These are phyloP conservation scores for Temnothorax rugatulus DNA, from an alignment of 2,888 invertebrate genomes.

Conservation along the genomic window DNA sequence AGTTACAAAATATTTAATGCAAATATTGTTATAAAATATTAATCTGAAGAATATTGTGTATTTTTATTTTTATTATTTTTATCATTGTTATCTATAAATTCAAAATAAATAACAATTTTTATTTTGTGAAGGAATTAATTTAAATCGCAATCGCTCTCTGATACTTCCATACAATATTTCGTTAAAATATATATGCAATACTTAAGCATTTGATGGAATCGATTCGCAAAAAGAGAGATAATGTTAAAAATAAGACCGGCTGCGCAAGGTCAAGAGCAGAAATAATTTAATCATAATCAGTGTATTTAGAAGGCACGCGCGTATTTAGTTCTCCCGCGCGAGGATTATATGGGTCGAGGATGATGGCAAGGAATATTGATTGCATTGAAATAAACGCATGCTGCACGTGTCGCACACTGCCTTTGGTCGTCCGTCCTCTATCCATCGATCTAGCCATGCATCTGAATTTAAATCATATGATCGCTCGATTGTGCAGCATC, in stretches of 20 bases:
- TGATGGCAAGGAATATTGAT: slow-evolving; percentile 35
- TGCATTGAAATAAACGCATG: slow-evolving; percentile 38
- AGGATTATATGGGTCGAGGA: slow-evolving; percentile 36
- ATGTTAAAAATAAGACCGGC: slow-evolving; percentile 36
- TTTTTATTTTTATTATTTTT: background rate
- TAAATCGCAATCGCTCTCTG: background rate
- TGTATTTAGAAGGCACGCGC: slow-evolving; percentile 23
- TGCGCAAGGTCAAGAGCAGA: slow-evolving; percentile 8
- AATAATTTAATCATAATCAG: slow-evolving; percentile 46
- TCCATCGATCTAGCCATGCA: slow-evolving; percentile 16
- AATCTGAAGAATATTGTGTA: background rate
- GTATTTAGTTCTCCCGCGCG: slow-evolving; percentile 2
- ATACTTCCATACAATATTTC: background rate
- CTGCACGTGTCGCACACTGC: slow-evolving; percentile 20
- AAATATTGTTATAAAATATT: slow-evolving; percentile 18
- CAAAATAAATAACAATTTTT: background rate
- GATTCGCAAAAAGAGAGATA: background rate
- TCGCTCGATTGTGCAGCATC: slow-evolving; percentile 31
- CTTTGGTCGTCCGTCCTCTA: slow-evolving; percentile 12
- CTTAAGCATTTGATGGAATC: background rate
- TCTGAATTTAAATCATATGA: slow-evolving; percentile 35
- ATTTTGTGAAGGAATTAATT: background rate
- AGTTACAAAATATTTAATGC: background rate
- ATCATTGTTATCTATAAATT: background rate
- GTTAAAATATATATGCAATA: background rate